Evolutionary conservation across 2,797 vertebrate species (phyloP), one percentile per base, ranked within the genome.

Genomic region (Pachyuromys duprasi): DNA sequence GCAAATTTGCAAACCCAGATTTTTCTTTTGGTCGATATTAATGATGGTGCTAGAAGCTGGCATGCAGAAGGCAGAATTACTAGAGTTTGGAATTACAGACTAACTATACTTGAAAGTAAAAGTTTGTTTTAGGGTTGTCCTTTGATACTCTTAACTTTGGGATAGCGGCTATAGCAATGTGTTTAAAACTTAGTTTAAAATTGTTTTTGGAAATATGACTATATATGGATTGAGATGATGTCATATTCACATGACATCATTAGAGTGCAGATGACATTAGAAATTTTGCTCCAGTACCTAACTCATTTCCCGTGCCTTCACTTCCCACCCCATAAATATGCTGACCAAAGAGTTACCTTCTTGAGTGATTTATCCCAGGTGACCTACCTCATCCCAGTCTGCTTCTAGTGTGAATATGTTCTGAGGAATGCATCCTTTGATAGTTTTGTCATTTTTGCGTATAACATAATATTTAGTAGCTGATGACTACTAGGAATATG

Each of bases 91-190:
- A 86, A 72, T 63, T 90, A 86, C 5, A 80, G 69, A 53, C 53
- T 72, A 55, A 33, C 55, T 69, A 87, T 26, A 92, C 70, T 84
- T 80, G 72, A 91, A 90, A 76, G 63, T 94, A 57, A 96, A 63
- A 67, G 24, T 75, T 70, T n/a, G 65, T 36, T 79, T 84, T 92
- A 97, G 1, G 7, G 12, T 67, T 97, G 87, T 93, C n/a, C 33
- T 87, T 92, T 72, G 31, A 84, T 49, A 39, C 65, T 82, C 33
- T 86, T 86, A 72, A 91, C 62, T 26, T 67, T 63, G 11, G n/a
- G 53, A 6, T 42, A 53, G 31, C 26, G 20, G 24, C 62, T 86
- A 80, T 3, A 84, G 3, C 49, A 81, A 20, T 36, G 13, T n/a
- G 74, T 89, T 83, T 70, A 75, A 96, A 82, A 33, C 57, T 79